Conservation (phyloP, 2,797 vertebrate genomes). For the Lutjanus campechanus region DNA sequence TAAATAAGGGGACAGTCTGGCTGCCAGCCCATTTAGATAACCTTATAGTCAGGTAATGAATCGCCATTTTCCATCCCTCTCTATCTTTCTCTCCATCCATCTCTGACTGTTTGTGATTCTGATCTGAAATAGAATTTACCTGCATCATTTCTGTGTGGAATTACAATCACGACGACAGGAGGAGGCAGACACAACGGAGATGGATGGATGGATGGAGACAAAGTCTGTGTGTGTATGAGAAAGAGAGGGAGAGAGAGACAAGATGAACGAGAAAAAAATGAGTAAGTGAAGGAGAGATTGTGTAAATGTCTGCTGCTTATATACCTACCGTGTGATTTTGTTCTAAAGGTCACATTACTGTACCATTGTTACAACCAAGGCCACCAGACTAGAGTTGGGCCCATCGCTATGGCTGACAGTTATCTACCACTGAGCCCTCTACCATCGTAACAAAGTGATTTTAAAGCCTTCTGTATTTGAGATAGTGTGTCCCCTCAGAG, state of each 20-base stretch:
- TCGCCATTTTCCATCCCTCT: slow-evolving; percentile 58
- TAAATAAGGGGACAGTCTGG: slow-evolving; percentile 55
- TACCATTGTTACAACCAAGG: not conserved
- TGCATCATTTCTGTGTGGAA: slow-evolving; percentile 63
- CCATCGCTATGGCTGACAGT: too few species aligned
- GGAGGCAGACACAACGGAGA: slow-evolving; percentile 48
- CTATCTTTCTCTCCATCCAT: slow-evolving; percentile 58
- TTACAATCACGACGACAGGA: slow-evolving; percentile 56
- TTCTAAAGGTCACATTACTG: not conserved
- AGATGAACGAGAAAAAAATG: slow-evolving; percentile 7
- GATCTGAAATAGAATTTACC: slow-evolving; percentile 69
- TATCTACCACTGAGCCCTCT: too few species aligned
- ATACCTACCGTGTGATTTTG: not conserved
- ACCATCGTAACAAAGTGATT: too few species aligned
- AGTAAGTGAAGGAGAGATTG: not conserved
- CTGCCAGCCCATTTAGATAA: slow-evolving; percentile 66
- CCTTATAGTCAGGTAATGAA: slow-evolving; percentile 72
- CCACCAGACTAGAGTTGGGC: not conserved
- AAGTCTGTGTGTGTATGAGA: slow-evolving; percentile 2
- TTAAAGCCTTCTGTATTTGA: too few species aligned
- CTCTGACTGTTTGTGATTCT: slow-evolving; percentile 64
- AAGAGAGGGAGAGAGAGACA: not conserved
- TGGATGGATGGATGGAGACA: slow-evolving; percentile 12
- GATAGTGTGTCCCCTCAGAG: too few species aligned
- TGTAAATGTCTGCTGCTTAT: not conserved